A percentile compares a stretch with the other conserved stretches of the same genome.
Conservation (phyloP, 2,888 invertebrate species). For the Octonoba sinensis region DNA sequence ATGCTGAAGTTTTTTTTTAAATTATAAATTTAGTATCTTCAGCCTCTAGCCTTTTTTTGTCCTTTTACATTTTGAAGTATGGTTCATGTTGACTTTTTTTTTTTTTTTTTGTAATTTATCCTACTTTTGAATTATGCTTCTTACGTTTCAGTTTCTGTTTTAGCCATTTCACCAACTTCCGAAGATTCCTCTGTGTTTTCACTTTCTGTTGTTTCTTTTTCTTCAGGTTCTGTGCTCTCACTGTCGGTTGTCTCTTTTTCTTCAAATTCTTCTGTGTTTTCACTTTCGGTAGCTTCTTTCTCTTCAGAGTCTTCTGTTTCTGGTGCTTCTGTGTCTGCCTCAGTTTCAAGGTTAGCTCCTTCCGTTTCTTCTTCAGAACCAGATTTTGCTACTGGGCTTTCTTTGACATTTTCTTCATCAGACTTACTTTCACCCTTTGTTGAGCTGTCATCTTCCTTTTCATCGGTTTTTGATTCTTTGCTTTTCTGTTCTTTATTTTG, state of each 20-base stretch:
- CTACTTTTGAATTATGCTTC: too few species aligned
- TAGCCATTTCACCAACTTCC: too few species aligned
- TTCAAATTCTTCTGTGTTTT: neutral
- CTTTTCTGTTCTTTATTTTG: neutral
- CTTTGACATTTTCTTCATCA: neutral
- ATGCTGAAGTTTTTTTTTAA: too few species aligned
- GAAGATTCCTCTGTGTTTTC: neutral
- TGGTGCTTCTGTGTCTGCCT: neutral
- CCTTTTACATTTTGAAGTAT: too few species aligned
- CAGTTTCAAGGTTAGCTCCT: too few species aligned
- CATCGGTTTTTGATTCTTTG: neutral
- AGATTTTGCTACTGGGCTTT: neutral
- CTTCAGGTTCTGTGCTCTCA: neutral
- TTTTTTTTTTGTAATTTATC: too few species aligned
- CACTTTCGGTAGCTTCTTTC: neutral
- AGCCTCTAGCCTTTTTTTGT: too few species aligned
- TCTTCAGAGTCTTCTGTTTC: constrained; percentile 1
- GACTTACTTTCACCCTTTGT: neutral
- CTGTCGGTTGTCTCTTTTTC: neutral
- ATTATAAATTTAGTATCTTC: too few species aligned
- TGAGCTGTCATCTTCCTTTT: neutral
- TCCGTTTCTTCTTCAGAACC: neutral
- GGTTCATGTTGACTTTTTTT: too few species aligned
- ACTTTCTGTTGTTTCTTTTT: neutral
- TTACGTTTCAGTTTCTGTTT: too few species aligned